Conservation (phyloP, 92 coral and sea anemone species). For the Bergia puertoricense region DNA sequence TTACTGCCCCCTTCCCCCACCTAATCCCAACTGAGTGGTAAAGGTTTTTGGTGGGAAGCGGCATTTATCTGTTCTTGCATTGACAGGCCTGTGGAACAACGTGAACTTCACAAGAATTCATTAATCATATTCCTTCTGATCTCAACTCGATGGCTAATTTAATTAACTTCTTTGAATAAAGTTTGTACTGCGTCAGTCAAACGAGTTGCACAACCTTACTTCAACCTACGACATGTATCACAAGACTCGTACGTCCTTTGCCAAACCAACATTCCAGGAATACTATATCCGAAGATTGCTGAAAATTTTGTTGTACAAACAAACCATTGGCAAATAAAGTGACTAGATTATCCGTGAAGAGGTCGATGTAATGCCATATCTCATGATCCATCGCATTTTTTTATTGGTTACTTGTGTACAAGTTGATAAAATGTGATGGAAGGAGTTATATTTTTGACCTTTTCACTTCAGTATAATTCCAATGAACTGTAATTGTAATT, state of each 20-base stretch:
- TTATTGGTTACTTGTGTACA: neutral
- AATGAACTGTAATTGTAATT: neutral
- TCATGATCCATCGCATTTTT: neutral
- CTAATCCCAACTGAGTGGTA: too few relatives aligned
- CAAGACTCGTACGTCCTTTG: neutral
- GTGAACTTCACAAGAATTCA: too few relatives aligned
- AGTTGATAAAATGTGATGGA: slow-evolving; percentile 14
- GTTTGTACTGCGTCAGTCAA: too few relatives aligned
- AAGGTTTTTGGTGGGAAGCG: too few relatives aligned
- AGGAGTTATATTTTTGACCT: slow-evolving; percentile 28
- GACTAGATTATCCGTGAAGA: neutral
- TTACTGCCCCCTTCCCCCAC: too few relatives aligned
- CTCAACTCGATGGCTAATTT: too few relatives aligned
- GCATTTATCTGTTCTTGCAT: too few relatives aligned
- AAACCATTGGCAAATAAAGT: neutral
- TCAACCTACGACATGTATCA: too few relatives aligned
- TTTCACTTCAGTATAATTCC: slow-evolving; percentile 3
- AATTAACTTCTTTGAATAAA: too few relatives aligned
- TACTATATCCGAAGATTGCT: neutral
- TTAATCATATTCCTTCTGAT: too few relatives aligned
- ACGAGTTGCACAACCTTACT: too few relatives aligned
- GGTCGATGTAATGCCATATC: neutral
- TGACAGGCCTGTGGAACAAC: too few relatives aligned
- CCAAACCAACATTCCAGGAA: neutral
- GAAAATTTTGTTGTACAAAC: neutral